Base-by-base conservation (phyloP, 1,140 invertebrate genomes). In the Anastrepha ludens region DNA sequence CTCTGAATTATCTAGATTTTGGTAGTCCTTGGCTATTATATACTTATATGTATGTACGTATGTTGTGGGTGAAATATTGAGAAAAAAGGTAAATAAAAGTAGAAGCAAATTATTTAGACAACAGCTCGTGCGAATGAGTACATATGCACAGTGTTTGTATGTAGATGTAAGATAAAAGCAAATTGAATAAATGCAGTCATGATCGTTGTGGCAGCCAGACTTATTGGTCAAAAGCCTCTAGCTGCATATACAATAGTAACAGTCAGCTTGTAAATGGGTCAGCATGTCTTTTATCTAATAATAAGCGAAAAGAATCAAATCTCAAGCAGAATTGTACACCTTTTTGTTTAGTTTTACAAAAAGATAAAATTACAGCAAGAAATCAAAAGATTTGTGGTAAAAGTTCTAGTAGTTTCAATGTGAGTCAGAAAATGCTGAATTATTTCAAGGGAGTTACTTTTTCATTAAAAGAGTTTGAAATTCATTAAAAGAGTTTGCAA, bases 141-240 rank as follows among this genome's bases (percentile, higher is more conserved):
- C 50, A 55, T 11, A 13, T 62, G 17, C 15, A 62, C 15, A 62
- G 29, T n/a, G 17, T n/a, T 13, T 62, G 17, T n/a, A 62, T 62
- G 60, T n/a, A 62, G 11, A 13, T 62, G 1, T 74, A 15, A 44
- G 41, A 39, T 70, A 41, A 39, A 17, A 5, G 67, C 11, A 74
- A 74, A 74, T 74, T 74, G 67, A 74, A 74, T 74, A 74, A 74
- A 41, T 41, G 41, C 39, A 47, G 67, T 74, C 41, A 55, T 55
- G 50, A 55, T 6, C 50, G 50, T 55, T 6, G 50, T 55, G 29
- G 50, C 50, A 55, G 50, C 6, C 50, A 0, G 11, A 11, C 11
- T 74, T 1, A 47, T 70, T 70, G 67, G 41, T 47, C 67, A 39
- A 5, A 44, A 11, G 13, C 67, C 41, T 29, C 44, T 9, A 74